Evolutionary conservation across 2,888 invertebrate genomes (phyloP).

Genomic region (Morpho helenor): DNA sequence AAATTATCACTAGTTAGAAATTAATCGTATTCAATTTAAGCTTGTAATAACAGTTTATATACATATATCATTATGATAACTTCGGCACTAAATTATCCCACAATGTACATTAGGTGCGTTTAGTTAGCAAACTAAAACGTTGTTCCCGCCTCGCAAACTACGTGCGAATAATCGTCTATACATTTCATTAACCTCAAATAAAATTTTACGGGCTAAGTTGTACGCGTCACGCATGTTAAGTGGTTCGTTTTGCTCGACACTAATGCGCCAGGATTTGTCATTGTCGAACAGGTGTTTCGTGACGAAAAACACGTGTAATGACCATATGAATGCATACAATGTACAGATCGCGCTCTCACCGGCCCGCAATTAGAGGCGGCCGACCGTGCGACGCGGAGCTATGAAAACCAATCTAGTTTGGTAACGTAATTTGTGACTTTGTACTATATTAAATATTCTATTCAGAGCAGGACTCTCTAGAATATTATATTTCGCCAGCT

Average conservation of each 20-base stretch:
- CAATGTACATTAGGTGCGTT: too few relatives aligned
- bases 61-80: too few relatives aligned
- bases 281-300: slow-evolving; percentile 56
- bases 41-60: too few relatives aligned
- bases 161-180: slow-evolving; percentile 15
- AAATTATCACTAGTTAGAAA: too few relatives aligned
- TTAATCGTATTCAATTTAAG: too few relatives aligned
- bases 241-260: slow-evolving; percentile 39
- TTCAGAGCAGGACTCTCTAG: neutral
- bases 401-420: slow-evolving; percentile 26
- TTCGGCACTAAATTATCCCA: too few relatives aligned
- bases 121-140: slow-evolving; percentile 2
- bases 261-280: slow-evolving; percentile 51
- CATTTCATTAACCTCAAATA: slow-evolving; percentile 25
- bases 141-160: slow-evolving; percentile 10
- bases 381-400: slow-evolving; percentile 37
- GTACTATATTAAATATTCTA: slow-evolving; percentile 15
- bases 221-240: slow-evolving; percentile 28
- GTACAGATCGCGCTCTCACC: slow-evolving; percentile 53
- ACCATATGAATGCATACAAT: slow-evolving; percentile 55
- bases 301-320: slow-evolving; percentile 56
- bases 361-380: slow-evolving; percentile 48
- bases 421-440: slow-evolving; percentile 16
- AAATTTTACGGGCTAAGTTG: slow-evolving; percentile 20
- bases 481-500: slow-evolving; percentile 6